Evolutionary conservation across 2,888 invertebrate genomes (phyloP), one percentile per base, ranked within the genome.

Genomic region (Argynnis bischoffii): DNA sequence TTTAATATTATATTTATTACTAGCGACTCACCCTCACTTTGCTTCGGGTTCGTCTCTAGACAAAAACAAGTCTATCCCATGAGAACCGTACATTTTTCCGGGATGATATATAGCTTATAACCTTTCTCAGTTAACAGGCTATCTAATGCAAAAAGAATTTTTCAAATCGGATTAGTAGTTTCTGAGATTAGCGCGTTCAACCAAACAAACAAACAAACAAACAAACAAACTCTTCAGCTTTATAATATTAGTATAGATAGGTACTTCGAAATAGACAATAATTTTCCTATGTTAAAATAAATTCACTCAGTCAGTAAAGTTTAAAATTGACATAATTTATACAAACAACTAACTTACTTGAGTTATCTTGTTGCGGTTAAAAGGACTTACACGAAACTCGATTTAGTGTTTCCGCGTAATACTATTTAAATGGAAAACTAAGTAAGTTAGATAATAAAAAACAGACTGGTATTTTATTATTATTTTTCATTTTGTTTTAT

Each of bases 311-410:
- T 56, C 18, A 14, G 35, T 41, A 41, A 56, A 21, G 14, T 46
- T 57, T 14, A 15, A 46, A 56, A 18, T 56, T 18, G 14, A 46
- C 55, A 18, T 56, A 56, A 56, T 56, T 57, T 46, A 57, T 14
- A 46, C 46, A 57, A 57, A 46, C 56, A 72, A 69, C 67, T 69
- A 57, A 69, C 65, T 70, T 65, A 69, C 64, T 70, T 65, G 60
- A 70, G 72, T 72, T 72, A 69, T 64, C 59, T 54, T 65, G 60
- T 55, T 67, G 67, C 48, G 67, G 67, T 57, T 63, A 60, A 69
- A 63, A 59, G 50, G 64, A 69, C 61, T 69, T 69, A 60, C 15
- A 59, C 59, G 8, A 47, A 69, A 69, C 63, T 63, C 51, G 46
- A 69, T 69, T 69, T 54, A 41, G 61, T 63, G 68, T 61, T 68